phyloP scores from a whole-genome alignment of 2,113 vertebrate species.

The Malurus alboscapulatus region DNA sequence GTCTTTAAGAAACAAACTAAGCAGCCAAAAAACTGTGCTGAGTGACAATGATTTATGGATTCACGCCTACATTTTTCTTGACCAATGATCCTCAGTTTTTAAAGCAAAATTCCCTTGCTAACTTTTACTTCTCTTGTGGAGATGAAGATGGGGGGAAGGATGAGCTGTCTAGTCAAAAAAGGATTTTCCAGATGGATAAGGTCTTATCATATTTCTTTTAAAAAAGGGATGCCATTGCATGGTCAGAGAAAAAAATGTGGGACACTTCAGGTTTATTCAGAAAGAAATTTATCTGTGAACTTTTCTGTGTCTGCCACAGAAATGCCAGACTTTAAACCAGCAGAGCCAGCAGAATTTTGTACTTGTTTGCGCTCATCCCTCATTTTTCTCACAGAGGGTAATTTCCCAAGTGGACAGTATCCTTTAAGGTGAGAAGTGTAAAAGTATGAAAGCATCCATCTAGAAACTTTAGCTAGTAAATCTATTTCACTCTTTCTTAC shows the following conservation, averaged over 20 bases:
- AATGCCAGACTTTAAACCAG: background rate
- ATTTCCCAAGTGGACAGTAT: background rate
- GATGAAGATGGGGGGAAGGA: too few relatives aligned
- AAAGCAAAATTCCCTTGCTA: background rate
- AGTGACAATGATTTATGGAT: background rate
- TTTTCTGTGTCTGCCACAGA: background rate
- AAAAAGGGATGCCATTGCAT: background rate
- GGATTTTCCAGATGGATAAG: background rate
- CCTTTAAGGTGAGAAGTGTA: background rate
- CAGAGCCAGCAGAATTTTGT: background rate
- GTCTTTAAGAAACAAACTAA: background rate
- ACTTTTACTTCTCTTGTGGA: background rate
- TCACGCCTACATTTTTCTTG: background rate
- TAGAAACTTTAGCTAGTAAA: background rate
- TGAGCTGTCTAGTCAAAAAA: background rate
- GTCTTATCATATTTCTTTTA: background rate
- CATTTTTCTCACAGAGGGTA: background rate
- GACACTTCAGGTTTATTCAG: background rate
- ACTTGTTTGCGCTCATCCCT: background rate
- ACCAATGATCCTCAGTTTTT: background rate
- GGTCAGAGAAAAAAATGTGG: background rate
- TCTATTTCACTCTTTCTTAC: background rate
- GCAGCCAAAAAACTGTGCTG: background rate
- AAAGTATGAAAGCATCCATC: background rate
- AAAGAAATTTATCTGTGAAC: background rate